Evolutionary conservation across 2,888 invertebrate species (phyloP).

Genomic region (Dendrolimus houi): DNA sequence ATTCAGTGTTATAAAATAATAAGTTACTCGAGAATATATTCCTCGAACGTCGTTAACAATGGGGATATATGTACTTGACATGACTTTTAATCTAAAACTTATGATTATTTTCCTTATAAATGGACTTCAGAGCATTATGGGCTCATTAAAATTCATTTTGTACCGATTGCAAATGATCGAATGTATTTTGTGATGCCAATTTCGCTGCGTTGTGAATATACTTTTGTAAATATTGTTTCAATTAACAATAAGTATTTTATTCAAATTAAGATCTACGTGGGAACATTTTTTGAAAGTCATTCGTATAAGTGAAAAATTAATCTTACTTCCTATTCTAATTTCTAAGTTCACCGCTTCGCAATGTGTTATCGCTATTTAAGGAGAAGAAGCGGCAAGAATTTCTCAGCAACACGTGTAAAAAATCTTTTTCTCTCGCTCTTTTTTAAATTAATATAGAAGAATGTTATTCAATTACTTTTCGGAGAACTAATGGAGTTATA

Average conservation of each 20-base stretch:
- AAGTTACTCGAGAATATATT: background rate
- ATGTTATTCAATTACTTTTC: too few species aligned
- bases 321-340: too few species aligned
- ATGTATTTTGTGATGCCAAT: background rate
- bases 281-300: too few species aligned
- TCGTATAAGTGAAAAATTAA: too few species aligned
- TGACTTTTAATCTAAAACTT: conserved; percentile 16
- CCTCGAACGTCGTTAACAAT: conserved; percentile 9
- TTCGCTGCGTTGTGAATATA: background rate
- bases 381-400: too few species aligned
- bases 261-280: too few species aligned
- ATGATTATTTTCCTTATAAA: conserved; percentile 25
- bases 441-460: too few species aligned
- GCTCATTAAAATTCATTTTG: background rate
- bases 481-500: too few species aligned
- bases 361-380: too few species aligned
- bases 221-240: background rate
- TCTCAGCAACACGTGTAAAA: too few species aligned
- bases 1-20: background rate
- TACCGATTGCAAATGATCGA: background rate
- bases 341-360: too few species aligned
- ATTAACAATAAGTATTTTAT: background rate
- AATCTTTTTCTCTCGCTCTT: too few species aligned
- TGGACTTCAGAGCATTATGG: conserved; percentile 14
- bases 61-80: conserved; percentile 11